Conservation (phyloP, 2,888 invertebrate species). For the Tinea semifulvella region DNA sequence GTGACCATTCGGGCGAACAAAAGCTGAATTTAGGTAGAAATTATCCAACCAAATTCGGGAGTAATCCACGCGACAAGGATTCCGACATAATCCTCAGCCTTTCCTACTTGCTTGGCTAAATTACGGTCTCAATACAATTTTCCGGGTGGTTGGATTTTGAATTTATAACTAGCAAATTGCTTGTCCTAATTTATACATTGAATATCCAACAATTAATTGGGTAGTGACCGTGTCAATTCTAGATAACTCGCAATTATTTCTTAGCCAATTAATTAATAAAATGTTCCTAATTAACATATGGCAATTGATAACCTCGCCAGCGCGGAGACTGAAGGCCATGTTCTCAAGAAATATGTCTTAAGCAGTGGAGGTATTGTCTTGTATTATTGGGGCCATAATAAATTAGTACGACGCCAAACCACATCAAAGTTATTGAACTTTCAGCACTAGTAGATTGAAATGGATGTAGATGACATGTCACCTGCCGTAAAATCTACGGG, state of each 20-base stretch:
- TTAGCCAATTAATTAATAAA: too few species aligned
- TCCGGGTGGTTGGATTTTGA: conserved; percentile 60
- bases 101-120: conserved; percentile 10
- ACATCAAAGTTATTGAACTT: too few species aligned
- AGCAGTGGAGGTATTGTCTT: too few species aligned
- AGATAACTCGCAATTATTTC: not conserved
- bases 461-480: too few species aligned
- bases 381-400: too few species aligned
- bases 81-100: conserved; percentile 5
- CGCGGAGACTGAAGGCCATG: too few species aligned
- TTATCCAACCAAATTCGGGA: conserved; percentile 6
- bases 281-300: too few species aligned
- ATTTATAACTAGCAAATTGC: conserved; percentile 65
- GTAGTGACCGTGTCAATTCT: conserved; percentile 39
- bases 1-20: conserved; percentile 37
- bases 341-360: too few species aligned
- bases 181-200: conserved; percentile 56
- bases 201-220: conserved; percentile 61
- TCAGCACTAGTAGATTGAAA: too few species aligned
- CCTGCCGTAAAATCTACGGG: too few species aligned
- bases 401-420: too few species aligned
- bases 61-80: conserved; percentile 11
- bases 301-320: too few species aligned
- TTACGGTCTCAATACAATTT: conserved; percentile 56
- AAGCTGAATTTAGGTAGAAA: conserved; percentile 31